Conservation (phyloP, 2,797 vertebrate genomes). For the Xenops minutus region DNA sequence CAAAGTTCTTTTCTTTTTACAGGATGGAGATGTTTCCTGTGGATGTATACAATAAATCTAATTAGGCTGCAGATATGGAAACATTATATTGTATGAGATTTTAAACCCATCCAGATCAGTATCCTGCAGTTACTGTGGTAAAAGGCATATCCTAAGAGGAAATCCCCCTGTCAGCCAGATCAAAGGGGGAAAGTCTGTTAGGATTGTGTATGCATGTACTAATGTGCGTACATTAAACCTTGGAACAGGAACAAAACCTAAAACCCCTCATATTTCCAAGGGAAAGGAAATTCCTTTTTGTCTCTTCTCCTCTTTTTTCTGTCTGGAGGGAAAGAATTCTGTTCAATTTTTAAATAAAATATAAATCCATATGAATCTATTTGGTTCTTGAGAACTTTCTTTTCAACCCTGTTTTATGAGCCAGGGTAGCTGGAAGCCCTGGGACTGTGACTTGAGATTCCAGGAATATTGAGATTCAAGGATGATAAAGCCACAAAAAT, state of each 20-base stretch:
- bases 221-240: background rate
- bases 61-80: slow-evolving; percentile 10
- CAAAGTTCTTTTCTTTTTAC: slow-evolving; percentile 26
- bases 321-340: background rate
- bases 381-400: background rate
- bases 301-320: background rate
- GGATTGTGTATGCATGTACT: background rate
- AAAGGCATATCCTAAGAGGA: slow-evolving; percentile 50
- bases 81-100: slow-evolving; percentile 5
- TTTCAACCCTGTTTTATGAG: background rate
- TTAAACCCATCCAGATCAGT: slow-evolving; percentile 25
- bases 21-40: slow-evolving; percentile 49
- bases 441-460: background rate
- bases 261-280: background rate
- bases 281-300: slow-evolving; percentile 40
- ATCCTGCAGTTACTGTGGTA: background rate
- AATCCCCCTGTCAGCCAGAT: slow-evolving; percentile 32
- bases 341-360: background rate
- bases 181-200: slow-evolving; percentile 15
- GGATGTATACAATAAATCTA: slow-evolving; percentile 49
- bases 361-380: background rate
- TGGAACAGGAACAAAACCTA: slow-evolving; percentile 37
- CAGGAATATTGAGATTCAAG: background rate
- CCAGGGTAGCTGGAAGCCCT: background rate
- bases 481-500: background rate